A percentile compares a stretch with the other conserved stretches of the same genome.
Evolutionary conservation across 2,797 vertebrate species (phyloP).

Genomic region (Leptodactylus fallax): DNA sequence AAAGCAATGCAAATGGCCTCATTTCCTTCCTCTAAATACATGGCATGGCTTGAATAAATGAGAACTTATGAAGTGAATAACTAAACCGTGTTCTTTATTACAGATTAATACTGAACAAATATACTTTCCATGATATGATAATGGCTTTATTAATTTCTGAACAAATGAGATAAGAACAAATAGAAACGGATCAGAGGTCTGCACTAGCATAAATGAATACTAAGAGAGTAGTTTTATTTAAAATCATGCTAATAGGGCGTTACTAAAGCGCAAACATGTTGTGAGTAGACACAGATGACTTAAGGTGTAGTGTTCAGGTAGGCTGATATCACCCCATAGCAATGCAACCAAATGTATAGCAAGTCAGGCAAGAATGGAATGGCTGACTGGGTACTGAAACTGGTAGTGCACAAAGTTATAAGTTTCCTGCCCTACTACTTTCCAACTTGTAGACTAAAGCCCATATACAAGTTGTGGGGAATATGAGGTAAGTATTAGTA

Average conservation of each 20-base stretch:
- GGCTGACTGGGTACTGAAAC: too few relatives aligned
- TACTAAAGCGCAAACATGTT: too few relatives aligned
- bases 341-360: too few relatives aligned
- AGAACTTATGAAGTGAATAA: background rate
- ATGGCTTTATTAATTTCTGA: background rate
- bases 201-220: background rate
- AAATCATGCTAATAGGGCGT: background rate
- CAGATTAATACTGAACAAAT: slow-evolving; percentile 9
- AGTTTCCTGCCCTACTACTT: too few relatives aligned
- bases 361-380: too few relatives aligned
- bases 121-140: background rate
- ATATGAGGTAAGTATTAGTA: too few relatives aligned
- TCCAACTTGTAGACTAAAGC: too few relatives aligned
- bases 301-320: too few relatives aligned
- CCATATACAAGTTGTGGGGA: too few relatives aligned
- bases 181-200: background rate
- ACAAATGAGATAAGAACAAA: background rate
- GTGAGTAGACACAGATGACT: too few relatives aligned
- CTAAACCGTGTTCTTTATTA: background rate
- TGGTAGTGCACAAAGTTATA: too few relatives aligned
- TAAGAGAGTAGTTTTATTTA: background rate
- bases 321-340: too few relatives aligned
- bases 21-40: background rate
- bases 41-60: background rate
- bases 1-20: background rate